Base-by-base conservation (phyloP, 2,113 vertebrate genomes). In the Upupa epops region DNA sequence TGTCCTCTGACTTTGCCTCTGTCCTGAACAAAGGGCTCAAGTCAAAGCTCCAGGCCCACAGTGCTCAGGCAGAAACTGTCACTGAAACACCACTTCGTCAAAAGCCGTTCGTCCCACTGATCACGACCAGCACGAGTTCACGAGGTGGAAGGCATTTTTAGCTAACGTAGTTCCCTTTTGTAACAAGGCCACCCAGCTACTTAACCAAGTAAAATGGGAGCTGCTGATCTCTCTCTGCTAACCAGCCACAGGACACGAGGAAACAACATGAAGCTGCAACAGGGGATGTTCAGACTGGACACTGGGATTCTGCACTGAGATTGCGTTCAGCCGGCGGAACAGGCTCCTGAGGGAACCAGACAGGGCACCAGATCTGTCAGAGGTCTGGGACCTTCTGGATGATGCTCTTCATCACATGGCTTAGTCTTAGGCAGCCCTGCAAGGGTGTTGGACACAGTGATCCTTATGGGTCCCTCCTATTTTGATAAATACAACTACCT, bases 191-290 rank as follows among this genome's bases (percentile, higher is more conserved):
- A 36, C 17, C 5, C 37, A 42, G 20, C 17, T 69, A 48, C 64
- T 4, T 5, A 6, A 19, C 8, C n/a, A 87, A 37, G 17, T 17
- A 9, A 87, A 73, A 4, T 21, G 7, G 12, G 11, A 66, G 18
- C 9, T 49, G 29, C 60, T 40, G 22, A 32, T 65, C 14, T 71
- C 12, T 45, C 31, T 40, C 65, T 74, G 34, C 42, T 51, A 15
- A 29, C 29, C 58, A 78, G 29, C 0, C 0, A n/a, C 2, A 70
- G 24, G 22, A 48, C 29, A 40, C 1, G 1, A 76, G 36, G 20
- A 76, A 60, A 21, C 17, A 11, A 13, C 26, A 26, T 4, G 11
- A 45, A 52, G 5, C 55, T 70, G 54, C 1, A 2, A 49, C 31
- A 56, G 31, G 42, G 16, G 11, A 51, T 42, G 45, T 42, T 59